These are phyloP conservation scores for Gyrodactylus salaris DNA, from an alignment of 1,140 invertebrate genomes.

Conservation along the genomic window DNA sequence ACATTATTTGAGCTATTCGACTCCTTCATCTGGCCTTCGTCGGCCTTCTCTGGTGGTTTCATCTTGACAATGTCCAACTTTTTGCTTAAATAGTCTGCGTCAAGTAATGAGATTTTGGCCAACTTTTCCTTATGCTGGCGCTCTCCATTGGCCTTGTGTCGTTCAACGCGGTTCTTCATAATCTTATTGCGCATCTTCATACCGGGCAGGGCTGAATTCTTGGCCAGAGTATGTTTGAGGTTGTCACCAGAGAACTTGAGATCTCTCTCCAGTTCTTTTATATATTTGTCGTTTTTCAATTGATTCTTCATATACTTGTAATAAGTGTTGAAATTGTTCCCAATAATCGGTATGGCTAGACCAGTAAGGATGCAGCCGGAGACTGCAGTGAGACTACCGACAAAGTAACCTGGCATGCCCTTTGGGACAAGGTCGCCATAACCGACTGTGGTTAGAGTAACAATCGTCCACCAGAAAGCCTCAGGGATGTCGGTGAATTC, in stretches of 20 bases:
- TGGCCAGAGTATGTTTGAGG: not conserved
- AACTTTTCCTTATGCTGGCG: too few relatives aligned
- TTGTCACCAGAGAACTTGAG: not conserved
- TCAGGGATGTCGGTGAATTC: slow-evolving; percentile 5
- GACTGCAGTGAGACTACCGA: not conserved
- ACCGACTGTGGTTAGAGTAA: slow-evolving; percentile 7
- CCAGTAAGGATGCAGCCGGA: slow-evolving; percentile 7
- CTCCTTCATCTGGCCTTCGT: too few relatives aligned
- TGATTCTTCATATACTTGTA: slow-evolving; percentile 8
- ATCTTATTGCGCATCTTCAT: not conserved
- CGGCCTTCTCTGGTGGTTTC: too few relatives aligned
- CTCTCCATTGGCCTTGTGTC: too few relatives aligned
- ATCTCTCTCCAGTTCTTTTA: slow-evolving; percentile 5
- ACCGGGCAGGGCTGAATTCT: not conserved
- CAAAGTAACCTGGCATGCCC: slow-evolving; percentile 5
- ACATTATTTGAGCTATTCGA: too few relatives aligned
- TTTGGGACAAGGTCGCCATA: slow-evolving; percentile 6
- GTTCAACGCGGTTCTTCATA: not conserved
- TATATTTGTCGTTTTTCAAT: slow-evolving; percentile 7
- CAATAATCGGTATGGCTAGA: slow-evolving; percentile 8
- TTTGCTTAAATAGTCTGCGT: too few relatives aligned
- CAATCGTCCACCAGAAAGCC: slow-evolving; percentile 7
- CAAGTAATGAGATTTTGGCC: too few relatives aligned
- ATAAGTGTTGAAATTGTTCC: slow-evolving; percentile 8
- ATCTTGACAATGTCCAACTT: too few relatives aligned